Conservation (phyloP, 2,113 vertebrate genomes). For the Equus przewalskii region DNA sequence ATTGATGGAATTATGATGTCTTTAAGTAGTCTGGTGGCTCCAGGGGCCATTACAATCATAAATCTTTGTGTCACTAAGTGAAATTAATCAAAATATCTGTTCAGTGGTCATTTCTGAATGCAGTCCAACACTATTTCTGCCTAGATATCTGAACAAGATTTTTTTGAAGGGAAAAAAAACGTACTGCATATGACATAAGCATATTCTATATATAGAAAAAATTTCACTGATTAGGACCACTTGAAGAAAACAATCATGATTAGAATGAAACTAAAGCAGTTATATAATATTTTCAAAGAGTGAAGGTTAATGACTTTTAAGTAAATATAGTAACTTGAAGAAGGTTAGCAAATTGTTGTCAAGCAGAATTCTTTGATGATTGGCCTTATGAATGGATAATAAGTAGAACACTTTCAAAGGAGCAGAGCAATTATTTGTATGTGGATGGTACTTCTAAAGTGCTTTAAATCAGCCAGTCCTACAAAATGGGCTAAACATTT, state of each 20-base stretch:
- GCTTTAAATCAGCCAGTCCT: slow-evolving; percentile 61
- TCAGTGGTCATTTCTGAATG: neutral
- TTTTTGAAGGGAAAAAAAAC: neutral
- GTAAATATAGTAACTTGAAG: slow-evolving; percentile 75
- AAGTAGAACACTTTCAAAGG: slow-evolving; percentile 54
- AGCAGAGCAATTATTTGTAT: slow-evolving; percentile 68
- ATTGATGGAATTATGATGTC: neutral
- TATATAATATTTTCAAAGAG: slow-evolving; percentile 67
- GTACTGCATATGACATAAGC: neutral
- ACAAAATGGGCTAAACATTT: slow-evolving; percentile 68
- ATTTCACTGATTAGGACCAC: slow-evolving; percentile 54
- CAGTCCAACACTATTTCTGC: neutral
- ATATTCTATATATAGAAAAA: slow-evolving; percentile 20
- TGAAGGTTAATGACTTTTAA: slow-evolving; percentile 67
- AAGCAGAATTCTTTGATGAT: slow-evolving; percentile 70
- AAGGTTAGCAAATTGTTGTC: slow-evolving; percentile 63
- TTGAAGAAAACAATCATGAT: slow-evolving; percentile 48
- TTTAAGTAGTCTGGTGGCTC: neutral
- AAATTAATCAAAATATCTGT: slow-evolving; percentile 26
- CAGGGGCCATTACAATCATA: neutral
- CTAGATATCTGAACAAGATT: neutral
- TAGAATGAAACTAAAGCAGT: slow-evolving; percentile 35
- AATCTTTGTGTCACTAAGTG: neutral
- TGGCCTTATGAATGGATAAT: slow-evolving; percentile 59
- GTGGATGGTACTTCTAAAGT: slow-evolving; percentile 61